phyloP scores from a whole-genome alignment of 1,140 invertebrate species.

The Orius insidiosus region DNA sequence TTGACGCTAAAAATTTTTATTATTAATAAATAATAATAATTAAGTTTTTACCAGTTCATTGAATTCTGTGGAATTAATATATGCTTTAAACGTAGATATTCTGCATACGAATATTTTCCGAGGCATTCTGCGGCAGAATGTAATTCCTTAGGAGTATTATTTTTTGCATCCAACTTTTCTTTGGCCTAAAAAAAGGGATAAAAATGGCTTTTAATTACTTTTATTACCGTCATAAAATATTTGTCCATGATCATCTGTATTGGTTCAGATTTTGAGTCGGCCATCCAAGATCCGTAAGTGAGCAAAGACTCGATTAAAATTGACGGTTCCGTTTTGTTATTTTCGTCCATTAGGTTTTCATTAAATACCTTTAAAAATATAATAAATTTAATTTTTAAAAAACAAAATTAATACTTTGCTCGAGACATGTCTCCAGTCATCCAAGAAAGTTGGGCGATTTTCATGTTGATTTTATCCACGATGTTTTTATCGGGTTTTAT shows the following conservation, averaged over 20 bases:
- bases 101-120: conserved; percentile 64
- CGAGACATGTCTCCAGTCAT: conserved; percentile 30
- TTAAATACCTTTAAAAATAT: conserved; percentile 33
- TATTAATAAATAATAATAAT: background rate
- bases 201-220: conserved; percentile 4
- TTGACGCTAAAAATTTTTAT: conserved; percentile 25
- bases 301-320: conserved; percentile 25
- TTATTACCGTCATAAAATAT: conserved; percentile 29
- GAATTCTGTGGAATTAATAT: conserved; percentile 39
- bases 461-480: conserved; percentile 26
- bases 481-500: conserved; percentile 1
- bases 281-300: conserved; percentile 56
- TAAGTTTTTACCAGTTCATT: conserved; percentile 28
- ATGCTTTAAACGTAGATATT: conserved; percentile 60
- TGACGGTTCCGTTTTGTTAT: background rate
- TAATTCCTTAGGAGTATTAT: conserved; percentile 1
- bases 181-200: background rate
- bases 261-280: conserved; percentile 54
- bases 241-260: conserved; percentile 43
- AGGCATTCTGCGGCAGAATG: conserved; percentile 42
- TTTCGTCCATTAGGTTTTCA: conserved; percentile 22
- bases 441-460: conserved; percentile 43
- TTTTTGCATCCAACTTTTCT: background rate
- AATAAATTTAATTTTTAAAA: conserved; percentile 2
- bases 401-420: conserved; percentile 24